Evolutionary conservation across 1,140 invertebrate species (phyloP).

Genomic region (Brachionus koreanus): DNA sequence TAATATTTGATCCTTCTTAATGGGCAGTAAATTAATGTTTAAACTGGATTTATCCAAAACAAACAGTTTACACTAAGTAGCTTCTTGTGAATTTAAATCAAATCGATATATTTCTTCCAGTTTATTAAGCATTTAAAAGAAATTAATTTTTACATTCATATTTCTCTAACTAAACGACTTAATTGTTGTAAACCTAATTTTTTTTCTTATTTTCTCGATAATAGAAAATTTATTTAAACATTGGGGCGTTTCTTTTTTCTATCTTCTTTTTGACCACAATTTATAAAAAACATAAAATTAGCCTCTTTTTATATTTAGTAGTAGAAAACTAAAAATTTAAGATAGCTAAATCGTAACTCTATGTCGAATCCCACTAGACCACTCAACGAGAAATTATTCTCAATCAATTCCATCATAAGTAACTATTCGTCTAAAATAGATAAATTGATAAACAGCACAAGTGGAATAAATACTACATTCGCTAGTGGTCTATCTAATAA

Average conservation of each 20-base stretch:
- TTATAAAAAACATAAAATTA: neutral
- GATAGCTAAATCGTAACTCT: neutral
- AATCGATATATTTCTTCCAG: conserved; percentile 5
- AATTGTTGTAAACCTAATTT: conserved; percentile 12
- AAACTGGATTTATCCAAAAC: conserved; percentile 2
- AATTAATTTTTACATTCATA: neutral
- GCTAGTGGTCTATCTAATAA: neutral
- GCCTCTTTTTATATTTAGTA: neutral
- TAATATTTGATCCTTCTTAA: conserved; percentile 3
- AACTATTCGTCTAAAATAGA: conserved; percentile 41
- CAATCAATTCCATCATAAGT: neutral
- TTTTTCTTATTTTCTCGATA: conserved; percentile 30
- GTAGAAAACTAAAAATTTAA: neutral
- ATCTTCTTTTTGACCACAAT: neutral
- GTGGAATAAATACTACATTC: conserved; percentile 26
- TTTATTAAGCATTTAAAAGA: neutral
- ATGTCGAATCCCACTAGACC: conserved; percentile 1
- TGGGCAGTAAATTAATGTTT: conserved; percentile 3
- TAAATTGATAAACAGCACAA: neutral
- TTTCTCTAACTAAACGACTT: neutral
- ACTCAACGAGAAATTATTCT: conserved; percentile 23
- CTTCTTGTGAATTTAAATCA: conserved; percentile 33
- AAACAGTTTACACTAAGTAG: neutral
- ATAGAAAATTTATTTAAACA: conserved; percentile 28
- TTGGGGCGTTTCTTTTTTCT: conserved; percentile 9